Percentiles rank a stretch among this genome's conserved stretches.
Evolutionary conservation across 2,797 vertebrate species (phyloP).

Genomic region (Lepilemur ruficaudatus): DNA sequence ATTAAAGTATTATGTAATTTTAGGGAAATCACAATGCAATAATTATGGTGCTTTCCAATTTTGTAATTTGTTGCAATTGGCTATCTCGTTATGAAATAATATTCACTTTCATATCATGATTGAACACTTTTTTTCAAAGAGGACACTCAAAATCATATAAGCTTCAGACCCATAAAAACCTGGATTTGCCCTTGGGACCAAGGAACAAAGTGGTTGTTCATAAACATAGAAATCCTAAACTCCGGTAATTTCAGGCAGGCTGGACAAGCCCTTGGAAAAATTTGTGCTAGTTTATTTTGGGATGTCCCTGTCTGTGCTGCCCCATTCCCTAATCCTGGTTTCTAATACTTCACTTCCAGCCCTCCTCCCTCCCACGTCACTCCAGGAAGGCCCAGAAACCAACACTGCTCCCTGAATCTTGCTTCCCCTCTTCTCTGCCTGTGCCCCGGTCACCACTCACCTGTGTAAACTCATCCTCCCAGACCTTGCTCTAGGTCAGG

Average conservation of each 20-base stretch:
- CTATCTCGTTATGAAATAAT: not conserved
- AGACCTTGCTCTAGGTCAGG: not conserved
- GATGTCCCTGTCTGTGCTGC: not conserved
- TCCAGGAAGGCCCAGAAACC: not conserved
- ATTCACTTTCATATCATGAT: not conserved
- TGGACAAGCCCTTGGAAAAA: not conserved
- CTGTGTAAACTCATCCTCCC: not conserved
- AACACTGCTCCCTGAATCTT: not conserved
- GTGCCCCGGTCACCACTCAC: accelerated
- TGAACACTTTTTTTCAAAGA: not conserved
- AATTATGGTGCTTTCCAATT: not conserved
- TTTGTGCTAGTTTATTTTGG: not conserved
- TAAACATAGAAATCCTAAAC: not conserved
- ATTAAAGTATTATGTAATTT: conserved; percentile 7
- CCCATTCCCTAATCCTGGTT: not conserved
- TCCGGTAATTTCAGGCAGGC: not conserved
- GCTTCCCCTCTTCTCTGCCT: not conserved
- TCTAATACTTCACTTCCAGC: not conserved
- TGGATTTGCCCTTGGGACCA: not conserved
- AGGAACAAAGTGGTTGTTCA: not conserved
- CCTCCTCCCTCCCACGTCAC: not conserved
- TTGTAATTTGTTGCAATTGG: not conserved
- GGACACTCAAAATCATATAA: not conserved
- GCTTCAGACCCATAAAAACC: not conserved
- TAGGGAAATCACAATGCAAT: not conserved